These are phyloP conservation scores for Thalassaphorura encarpata DNA, from an alignment of 1,140 invertebrate species.

Conservation along the genomic window DNA sequence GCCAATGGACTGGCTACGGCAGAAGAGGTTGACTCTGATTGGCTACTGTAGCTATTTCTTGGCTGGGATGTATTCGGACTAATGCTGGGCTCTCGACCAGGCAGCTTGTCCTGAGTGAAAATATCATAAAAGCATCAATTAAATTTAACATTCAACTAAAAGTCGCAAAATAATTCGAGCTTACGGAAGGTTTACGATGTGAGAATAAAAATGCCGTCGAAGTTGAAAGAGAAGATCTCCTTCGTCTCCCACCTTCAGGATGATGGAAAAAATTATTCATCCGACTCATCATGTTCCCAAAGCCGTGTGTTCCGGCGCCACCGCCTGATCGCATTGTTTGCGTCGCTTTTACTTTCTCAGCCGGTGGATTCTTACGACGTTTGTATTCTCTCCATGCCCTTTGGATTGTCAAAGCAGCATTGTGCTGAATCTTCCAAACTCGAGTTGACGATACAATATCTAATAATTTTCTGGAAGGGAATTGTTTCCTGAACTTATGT, in stretches of 20 bases:
- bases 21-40: too few species aligned
- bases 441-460: slow-evolving; percentile 89
- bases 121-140: too few species aligned
- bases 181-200: too few species aligned
- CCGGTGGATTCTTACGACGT: slow-evolving; percentile 22
- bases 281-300: slow-evolving; percentile 27
- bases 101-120: too few species aligned
- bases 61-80: not conserved
- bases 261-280: slow-evolving; percentile 23
- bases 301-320: slow-evolving; percentile 3
- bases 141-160: too few species aligned
- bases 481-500: slow-evolving; percentile 90
- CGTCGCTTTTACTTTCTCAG: slow-evolving; percentile 26
- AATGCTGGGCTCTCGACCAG: too few species aligned
- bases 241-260: not conserved
- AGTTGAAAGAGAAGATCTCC: slow-evolving; percentile 1
- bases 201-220: too few species aligned
- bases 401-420: slow-evolving; percentile 81
- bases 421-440: slow-evolving; percentile 90
- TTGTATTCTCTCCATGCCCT: slow-evolving; percentile 60
- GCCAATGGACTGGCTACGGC: not conserved
- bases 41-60: slow-evolving; percentile 4
- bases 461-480: slow-evolving; percentile 84
- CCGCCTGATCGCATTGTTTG: too few species aligned
- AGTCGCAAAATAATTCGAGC: too few species aligned